phyloP scores from a whole-genome alignment of 2,888 invertebrate species.

The Conops quadrifasciatus region DNA sequence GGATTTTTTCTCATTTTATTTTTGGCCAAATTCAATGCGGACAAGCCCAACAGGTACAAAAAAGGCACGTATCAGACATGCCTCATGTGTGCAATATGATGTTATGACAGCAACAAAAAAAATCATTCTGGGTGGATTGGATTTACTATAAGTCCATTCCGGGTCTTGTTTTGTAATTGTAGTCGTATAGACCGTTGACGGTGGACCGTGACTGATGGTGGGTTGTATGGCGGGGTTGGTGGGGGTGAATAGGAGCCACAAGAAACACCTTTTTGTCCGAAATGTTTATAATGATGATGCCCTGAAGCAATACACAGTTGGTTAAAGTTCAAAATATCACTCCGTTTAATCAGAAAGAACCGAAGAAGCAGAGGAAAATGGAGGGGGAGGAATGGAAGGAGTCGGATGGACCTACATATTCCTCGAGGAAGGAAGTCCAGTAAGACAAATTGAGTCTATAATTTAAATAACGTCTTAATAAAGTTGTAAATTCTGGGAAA shows the following conservation, averaged over 20 bases:
- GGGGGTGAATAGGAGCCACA: not conserved
- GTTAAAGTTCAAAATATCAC: not conserved
- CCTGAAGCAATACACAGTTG: slow-evolving; percentile 2
- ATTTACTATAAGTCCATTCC: not conserved
- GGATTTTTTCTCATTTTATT: not conserved
- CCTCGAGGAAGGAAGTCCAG: not conserved
- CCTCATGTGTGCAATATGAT: not conserved
- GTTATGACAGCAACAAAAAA: slow-evolving; percentile 24
- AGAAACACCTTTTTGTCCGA: slow-evolving; percentile 19
- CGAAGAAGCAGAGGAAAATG: too few species aligned
- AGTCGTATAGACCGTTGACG: not conserved
- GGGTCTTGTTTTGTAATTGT: not conserved
- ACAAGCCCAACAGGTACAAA: slow-evolving; percentile 11
- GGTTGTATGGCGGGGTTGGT: too few species aligned
- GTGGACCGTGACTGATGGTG: not conserved
- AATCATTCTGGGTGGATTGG: slow-evolving; percentile 1
- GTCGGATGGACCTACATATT: too few species aligned
- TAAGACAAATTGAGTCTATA: not conserved
- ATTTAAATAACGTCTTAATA: too few species aligned
- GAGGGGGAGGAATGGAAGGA: too few species aligned
- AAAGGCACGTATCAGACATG: slow-evolving; percentile 3
- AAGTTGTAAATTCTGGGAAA: too few species aligned
- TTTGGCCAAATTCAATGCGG: slow-evolving; percentile 8
- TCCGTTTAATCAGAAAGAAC: too few species aligned
- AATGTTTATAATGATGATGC: slow-evolving; percentile 18